Base-by-base conservation (phyloP, 2,797 vertebrate genomes). In the Anolis apletophallus region DNA sequence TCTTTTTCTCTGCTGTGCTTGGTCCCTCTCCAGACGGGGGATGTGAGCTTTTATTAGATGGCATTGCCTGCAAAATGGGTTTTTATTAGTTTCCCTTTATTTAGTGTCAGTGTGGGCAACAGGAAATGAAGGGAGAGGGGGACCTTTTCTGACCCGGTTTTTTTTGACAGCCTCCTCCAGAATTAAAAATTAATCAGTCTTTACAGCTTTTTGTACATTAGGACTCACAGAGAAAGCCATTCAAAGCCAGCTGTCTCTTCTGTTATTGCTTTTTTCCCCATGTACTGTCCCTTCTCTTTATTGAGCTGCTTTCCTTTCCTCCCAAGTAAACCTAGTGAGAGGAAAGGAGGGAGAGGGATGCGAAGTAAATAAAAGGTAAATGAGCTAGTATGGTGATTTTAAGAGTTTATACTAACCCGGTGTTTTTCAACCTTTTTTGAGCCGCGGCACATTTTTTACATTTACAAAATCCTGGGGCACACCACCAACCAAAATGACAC, bases 141-240 rank as follows among this genome's bases (percentile, higher is more conserved):
- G 7, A 85, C 61, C 57, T 64, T 83, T 68, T n/a, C 21, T 71
- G 87, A 71, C 26, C 1, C 17, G n/a, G n/a, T n/a, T 0, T 29
- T 23, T 92, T 17, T 74, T 57, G 85, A 54, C 59, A 50, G 80
- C 40, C 64, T 55, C 52, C 77, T 85, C 3, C 79, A 76, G 79
- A 90, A 89, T 76, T 32, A 80, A 91, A 89, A 85, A 90, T 90
- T 67, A 76, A 90, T 90, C 46, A 23, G 40, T 73, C 26, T 88
- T 73, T 77, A 29, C 10, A 13, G 54, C 69, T 84, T 1, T 78
- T 46, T 80, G 34, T 10, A 40, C 86, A 80, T 78, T 85, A 59
- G 3, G 84, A 61, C 71, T 1, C 80, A 46, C 81, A 69, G 80
- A 57, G 16, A 72, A 69, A 83, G 0, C 68, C 40, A 78, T 84